Evolutionary conservation across 2,113 vertebrate species (phyloP), one percentile per base, ranked within the genome.

Genomic region (Hoplias malabaricus): DNA sequence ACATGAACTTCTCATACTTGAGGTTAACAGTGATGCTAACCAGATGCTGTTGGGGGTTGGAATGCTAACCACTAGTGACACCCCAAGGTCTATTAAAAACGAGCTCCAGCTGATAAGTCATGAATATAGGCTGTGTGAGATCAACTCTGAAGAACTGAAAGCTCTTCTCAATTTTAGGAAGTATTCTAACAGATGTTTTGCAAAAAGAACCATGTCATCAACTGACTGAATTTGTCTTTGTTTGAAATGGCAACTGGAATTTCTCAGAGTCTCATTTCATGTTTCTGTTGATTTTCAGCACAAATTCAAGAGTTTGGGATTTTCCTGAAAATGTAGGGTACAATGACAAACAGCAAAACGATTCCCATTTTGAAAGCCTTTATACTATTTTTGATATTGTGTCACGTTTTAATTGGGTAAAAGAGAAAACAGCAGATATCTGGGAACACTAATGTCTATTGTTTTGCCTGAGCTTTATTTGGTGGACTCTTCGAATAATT

Each of bases 21-120:
- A 65, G 54, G 31, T 31, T 27, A 10, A 34, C 54, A 62, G 34
- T 63, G 53, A 69, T 71, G 33, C 29, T 71, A 27, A 65, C 34
- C 66, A 76, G 66, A 80, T 80, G 66, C 50, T 40, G 34, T 21
- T n/a, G 13, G 29, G 36, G n/a, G 34, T 23, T 4, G 29, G 53
- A 43, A 75, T 69, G 72, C 42, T 80, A 54, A 67, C 66, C 16
- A 25, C 56, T 48, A 69, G 34, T 21, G 78, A 75, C 77, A 56
- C 13, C 38, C 38, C 59, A 6, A 29, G 13, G 72, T 42, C 43
- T 23, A 25, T 31, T 21, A 54, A 46, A 71, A 33, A 66, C 21
- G 25, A 71, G 56, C 69, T 57, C 25, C 1, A 48, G 46, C 38
- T 59, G 46, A 53, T 57, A 48, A 43, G n/a, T 62, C 76, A 29